These are phyloP conservation scores for Mus spretus DNA, from an alignment of 2,797 vertebrate genomes.

Conservation along the genomic window DNA sequence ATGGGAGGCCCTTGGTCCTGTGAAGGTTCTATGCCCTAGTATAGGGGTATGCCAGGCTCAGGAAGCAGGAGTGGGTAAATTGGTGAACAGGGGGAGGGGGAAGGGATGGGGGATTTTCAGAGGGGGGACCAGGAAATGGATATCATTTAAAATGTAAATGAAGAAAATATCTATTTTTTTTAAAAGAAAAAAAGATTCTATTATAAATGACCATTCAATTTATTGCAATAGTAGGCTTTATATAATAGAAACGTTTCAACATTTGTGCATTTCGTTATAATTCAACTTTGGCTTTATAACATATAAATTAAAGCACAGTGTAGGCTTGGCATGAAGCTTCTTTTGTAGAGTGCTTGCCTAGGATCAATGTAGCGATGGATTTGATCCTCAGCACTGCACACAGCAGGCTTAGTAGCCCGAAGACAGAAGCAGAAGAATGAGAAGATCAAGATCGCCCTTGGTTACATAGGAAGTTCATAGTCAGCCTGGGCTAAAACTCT, in stretches of 20 bases:
- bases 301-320: not conserved
- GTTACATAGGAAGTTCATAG: not conserved
- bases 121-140: no score
- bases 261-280: not conserved
- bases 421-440: not conserved
- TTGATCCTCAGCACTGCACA: not conserved
- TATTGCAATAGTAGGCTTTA: not conserved
- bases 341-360: not conserved
- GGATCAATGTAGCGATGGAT: not conserved
- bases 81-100: no score
- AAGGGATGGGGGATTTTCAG: no score
- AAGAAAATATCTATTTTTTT: no score
- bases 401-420: not conserved
- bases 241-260: slow-evolving; percentile 17
- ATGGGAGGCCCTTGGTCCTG: no score
- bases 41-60: no score
- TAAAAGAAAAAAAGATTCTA: not conserved
- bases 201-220: not conserved
- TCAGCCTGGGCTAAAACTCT: no score
- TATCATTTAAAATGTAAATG: no score
- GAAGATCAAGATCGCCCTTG: not conserved
- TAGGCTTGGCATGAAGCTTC: not conserved
- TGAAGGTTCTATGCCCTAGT: no score
- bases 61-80: no score
- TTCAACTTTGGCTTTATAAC: not conserved